phyloP scores from a whole-genome alignment of 2,888 invertebrate species.

The Pollenia amentaria region DNA sequence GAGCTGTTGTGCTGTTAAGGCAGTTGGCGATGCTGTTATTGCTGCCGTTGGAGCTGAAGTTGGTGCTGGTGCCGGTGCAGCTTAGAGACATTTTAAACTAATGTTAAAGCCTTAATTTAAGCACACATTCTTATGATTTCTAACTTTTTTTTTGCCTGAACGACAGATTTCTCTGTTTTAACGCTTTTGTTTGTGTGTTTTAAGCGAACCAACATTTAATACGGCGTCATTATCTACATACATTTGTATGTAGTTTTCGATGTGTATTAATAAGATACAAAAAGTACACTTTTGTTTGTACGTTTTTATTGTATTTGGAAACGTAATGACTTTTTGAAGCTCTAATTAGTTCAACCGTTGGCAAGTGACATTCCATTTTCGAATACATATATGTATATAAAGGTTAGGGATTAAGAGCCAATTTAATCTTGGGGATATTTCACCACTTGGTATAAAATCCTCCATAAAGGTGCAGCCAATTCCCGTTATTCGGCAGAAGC shows the following conservation, averaged over 20 bases:
- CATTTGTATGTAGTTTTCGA: slow-evolving; percentile 16
- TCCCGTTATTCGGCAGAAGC: too few relatives aligned
- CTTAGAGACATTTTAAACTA: slow-evolving; percentile 50
- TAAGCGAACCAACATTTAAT: slow-evolving; percentile 44
- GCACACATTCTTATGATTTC: slow-evolving; percentile 10
- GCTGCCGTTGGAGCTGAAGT: slow-evolving; percentile 26
- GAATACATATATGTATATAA: too few relatives aligned
- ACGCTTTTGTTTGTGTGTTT: slow-evolving; percentile 33
- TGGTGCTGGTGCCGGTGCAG: slow-evolving; percentile 59
- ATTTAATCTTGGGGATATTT: too few relatives aligned
- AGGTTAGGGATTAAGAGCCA: too few relatives aligned
- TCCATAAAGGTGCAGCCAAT: too few relatives aligned
- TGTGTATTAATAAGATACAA: slow-evolving; percentile 11
- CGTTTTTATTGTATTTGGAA: background rate
- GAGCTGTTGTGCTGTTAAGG: slow-evolving; percentile 29
- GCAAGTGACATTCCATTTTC: background rate
- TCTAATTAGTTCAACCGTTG: background rate
- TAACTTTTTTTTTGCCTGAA: background rate
- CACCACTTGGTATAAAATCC: too few relatives aligned
- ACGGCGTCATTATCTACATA: slow-evolving; percentile 61
- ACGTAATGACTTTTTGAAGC: background rate
- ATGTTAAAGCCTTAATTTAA: slow-evolving; percentile 54
- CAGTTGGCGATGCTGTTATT: background rate
- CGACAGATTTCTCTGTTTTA: slow-evolving; percentile 42
- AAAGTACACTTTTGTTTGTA: background rate